phyloP scores from a whole-genome alignment of 2,113 vertebrate species.

The Phylloscopus trochiloides region DNA sequence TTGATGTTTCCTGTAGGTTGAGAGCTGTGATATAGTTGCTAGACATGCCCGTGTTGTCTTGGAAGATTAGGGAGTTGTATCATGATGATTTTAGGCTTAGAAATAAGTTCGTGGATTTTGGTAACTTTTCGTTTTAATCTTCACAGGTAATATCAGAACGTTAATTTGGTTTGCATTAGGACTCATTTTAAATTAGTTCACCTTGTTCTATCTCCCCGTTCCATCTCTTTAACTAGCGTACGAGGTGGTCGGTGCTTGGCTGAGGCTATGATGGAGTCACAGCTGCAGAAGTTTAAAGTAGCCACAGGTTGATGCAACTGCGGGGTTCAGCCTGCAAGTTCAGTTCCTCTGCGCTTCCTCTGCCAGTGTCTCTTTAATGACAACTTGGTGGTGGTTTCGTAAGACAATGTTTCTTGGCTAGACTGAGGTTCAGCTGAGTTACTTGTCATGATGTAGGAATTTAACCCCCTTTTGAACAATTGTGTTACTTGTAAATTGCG shows the following conservation, averaged over 20 bases:
- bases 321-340: neutral
- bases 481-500: fast-evolving
- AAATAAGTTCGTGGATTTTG: neutral
- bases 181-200: neutral
- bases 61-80: neutral
- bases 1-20: neutral
- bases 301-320: neutral
- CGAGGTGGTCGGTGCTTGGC: neutral
- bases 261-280: neutral
- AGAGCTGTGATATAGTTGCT: neutral
- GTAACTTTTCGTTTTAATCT: neutral
- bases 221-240: fast-evolving
- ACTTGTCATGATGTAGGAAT: neutral
- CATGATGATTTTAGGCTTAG: fast-evolving
- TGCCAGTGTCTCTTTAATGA: neutral
- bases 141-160: fast-evolving
- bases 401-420: fast-evolving
- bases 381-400: neutral
- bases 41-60: fast-evolving
- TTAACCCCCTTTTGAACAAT: neutral
- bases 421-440: neutral
- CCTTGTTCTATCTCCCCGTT: fast-evolving
- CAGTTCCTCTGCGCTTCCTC: fast-evolving
- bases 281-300: neutral
- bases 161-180: neutral